These are phyloP conservation scores for Lophotis ruficrista DNA, from an alignment of 2,113 vertebrate genomes.

Conservation along the genomic window DNA sequence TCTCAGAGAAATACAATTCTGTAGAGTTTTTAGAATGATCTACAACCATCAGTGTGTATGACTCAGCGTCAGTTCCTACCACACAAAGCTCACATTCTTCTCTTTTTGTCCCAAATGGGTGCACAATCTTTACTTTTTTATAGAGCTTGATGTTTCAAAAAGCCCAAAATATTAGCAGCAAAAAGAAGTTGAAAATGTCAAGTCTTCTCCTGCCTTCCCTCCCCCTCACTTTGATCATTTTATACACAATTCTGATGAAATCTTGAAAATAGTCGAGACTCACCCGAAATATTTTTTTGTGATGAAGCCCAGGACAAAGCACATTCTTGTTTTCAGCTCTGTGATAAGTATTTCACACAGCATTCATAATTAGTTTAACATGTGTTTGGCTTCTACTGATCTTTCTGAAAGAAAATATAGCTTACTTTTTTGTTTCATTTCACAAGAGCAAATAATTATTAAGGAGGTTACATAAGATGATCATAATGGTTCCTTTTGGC, in stretches of 20 bases:
- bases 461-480: background rate
- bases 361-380: background rate
- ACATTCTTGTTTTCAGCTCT: background rate
- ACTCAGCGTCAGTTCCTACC: background rate
- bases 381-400: background rate
- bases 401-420: background rate
- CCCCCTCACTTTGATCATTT: background rate
- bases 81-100: background rate
- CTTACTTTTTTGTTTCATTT: background rate
- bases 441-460: background rate
- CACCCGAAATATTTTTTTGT: background rate
- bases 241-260: background rate
- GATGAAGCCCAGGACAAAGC: background rate
- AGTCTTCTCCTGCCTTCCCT: background rate
- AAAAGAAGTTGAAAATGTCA: background rate
- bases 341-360: background rate
- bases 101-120: background rate
- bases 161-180: background rate
- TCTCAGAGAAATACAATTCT: background rate
- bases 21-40: background rate
- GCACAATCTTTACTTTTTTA: background rate
- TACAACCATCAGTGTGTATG: background rate
- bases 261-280: background rate
- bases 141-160: background rate
- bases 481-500: background rate